A percentile compares a stretch with the other conserved stretches of the same genome.
Conservation (phyloP, 1,140 invertebrate genomes). For the Scaptomyza montana region DNA sequence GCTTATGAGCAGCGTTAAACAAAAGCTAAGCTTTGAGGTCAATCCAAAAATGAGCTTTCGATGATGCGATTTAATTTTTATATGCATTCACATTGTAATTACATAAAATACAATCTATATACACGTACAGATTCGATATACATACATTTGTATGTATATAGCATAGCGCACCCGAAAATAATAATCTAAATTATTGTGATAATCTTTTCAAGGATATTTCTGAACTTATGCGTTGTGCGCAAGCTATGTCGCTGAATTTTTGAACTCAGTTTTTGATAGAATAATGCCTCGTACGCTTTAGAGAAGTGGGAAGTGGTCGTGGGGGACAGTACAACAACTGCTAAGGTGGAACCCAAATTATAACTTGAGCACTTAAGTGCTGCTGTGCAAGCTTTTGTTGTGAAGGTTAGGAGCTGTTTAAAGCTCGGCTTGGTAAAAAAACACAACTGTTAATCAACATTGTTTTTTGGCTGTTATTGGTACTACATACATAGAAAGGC, state of each 20-base stretch:
- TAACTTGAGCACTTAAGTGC: constrained; percentile 46
- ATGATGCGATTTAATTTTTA: constrained; percentile 29
- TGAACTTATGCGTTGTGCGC: constrained; percentile 27
- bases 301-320: not conserved
- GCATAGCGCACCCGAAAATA: constrained; percentile 22
- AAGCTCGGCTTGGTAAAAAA: constrained; percentile 6
- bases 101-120: constrained; percentile 75
- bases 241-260: constrained; percentile 30
- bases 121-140: constrained; percentile 43
- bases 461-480: not conserved
- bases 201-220: constrained; percentile 1
- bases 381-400: constrained; percentile 52
- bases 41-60: constrained; percentile 23
- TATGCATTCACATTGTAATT: constrained; percentile 65
- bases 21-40: constrained; percentile 63
- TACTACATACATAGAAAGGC: constrained; percentile 45
- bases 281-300: constrained; percentile 8
- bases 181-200: constrained; percentile 3
- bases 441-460: constrained; percentile 3
- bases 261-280: constrained; percentile 2
- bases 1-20: constrained; percentile 57
- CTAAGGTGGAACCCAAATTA: too few relatives aligned
- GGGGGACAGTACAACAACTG: not conserved
- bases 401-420: constrained; percentile 21
- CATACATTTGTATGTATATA: constrained; percentile 2